Base-by-base conservation (phyloP, 2,888 invertebrate species). In the Eupeodes luniger region DNA sequence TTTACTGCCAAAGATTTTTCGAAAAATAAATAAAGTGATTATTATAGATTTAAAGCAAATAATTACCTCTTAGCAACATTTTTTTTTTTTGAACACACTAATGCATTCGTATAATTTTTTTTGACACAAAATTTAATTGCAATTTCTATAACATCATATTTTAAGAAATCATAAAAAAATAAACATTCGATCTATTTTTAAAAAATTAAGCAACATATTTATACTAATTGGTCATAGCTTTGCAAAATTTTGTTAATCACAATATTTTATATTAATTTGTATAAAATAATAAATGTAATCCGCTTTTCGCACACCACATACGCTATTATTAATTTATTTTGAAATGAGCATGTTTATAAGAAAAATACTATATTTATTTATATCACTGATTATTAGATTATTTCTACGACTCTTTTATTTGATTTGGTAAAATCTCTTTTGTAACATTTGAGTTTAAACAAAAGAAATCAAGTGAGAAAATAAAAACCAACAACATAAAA, bases 261-360 rank as follows among this genome's bases (percentile, higher is more conserved):
- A 76, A 70, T 59, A 70, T 34, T 64, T 49, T 5, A 61, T 36
- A 40, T 14, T 55, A 16, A 40, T 40, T 51, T 82, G 82, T 74
- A 84, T 47, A 79, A 69, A 79, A 59, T 40, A 40, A 40, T 27
- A 27, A 19, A 27, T 79, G 12, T 62, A 40, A 47, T 16, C 74
- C 86, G 86, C 83, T 86, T 86, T 82, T 83, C 83, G 86, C 86
- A 86, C 82, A 86, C 75, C 75, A 82, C 34, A 77, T 44, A 79
- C 78, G 77, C 85, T 62, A 34, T 59, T 51, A 67, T 12, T 57
- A 47, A 6, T 47, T 66, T 27, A 66, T 49, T 49, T 59, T n/a
- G 14, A 34, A 16, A 27, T 72, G n/a, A 59, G 72, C 72, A 72
- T 72, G 72, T 59, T 72, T 34, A 49, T 27, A 27, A 27, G 3